Evolutionary conservation across 2,113 vertebrate genomes (phyloP).

Genomic region (Chaenogobius annularis): DNA sequence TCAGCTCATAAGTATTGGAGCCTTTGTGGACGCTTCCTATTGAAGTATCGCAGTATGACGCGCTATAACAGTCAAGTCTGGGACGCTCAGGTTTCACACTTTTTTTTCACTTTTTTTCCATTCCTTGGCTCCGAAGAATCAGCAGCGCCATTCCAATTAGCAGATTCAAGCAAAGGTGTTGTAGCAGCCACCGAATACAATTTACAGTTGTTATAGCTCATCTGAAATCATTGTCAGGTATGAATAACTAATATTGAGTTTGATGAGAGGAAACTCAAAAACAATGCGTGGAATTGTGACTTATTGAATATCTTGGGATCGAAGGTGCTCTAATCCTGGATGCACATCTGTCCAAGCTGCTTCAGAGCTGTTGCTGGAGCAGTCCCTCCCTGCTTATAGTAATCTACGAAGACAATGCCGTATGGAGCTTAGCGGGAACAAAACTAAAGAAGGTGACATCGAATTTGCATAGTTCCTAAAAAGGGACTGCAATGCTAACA

Average conservation of each 20-base stretch:
- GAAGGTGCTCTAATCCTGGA: conserved; percentile 53
- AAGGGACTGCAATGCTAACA: conserved; percentile 14
- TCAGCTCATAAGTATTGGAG: conserved; percentile 45
- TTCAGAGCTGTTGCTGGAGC: conserved; percentile 51
- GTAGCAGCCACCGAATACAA: conserved; percentile 65
- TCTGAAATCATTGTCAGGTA: conserved; percentile 44
- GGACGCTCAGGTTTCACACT: conserved; percentile 53
- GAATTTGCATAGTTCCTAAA: conserved; percentile 28
- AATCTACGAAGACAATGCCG: conserved; percentile 43
- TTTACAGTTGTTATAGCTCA: conserved; percentile 61
- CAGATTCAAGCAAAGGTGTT: conserved; percentile 66
- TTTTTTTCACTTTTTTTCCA: conserved; percentile 37
- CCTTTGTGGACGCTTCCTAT: conserved; percentile 62
- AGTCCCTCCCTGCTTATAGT: conserved; percentile 37
- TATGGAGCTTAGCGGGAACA: conserved; percentile 35
- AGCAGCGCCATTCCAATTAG: conserved; percentile 68
- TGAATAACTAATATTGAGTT: conserved; percentile 40
- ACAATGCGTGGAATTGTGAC: conserved; percentile 33
- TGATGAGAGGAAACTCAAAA: conserved; percentile 47
- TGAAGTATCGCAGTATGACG: conserved; percentile 44
- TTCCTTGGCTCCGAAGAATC: conserved; percentile 52
- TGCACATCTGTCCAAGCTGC: conserved; percentile 53
- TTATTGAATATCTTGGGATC: conserved; percentile 45
- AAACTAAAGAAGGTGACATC: conserved; percentile 30
- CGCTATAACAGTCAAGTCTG: conserved; percentile 57